phyloP scores from a whole-genome alignment of 2,888 invertebrate genomes.

The Lithophane leautieri region DNA sequence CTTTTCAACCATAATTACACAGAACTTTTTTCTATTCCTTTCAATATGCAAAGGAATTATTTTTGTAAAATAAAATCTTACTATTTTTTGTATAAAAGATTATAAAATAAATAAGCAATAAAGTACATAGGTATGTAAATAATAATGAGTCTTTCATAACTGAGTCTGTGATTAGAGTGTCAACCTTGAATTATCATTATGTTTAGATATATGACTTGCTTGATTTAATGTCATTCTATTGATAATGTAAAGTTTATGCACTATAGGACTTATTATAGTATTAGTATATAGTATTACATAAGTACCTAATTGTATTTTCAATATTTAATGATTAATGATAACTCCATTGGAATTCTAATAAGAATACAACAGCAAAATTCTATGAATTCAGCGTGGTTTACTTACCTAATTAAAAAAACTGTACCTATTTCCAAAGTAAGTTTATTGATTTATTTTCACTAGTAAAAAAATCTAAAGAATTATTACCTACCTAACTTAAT shows the following conservation, averaged over 20 bases:
- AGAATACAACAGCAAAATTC: background rate
- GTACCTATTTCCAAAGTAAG: background rate
- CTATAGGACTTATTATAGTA: no score
- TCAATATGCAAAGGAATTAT: background rate
- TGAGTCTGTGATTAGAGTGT: background rate
- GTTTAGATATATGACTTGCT: background rate
- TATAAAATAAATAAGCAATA: background rate
- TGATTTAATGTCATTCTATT: background rate
- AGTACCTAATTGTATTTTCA: background rate
- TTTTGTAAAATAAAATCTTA: no score
- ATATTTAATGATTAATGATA: background rate
- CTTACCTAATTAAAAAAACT: background rate
- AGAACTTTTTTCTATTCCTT: background rate
- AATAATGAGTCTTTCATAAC: background rate
- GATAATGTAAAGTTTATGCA: background rate
- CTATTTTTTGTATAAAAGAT: background rate
- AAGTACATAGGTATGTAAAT: background rate
- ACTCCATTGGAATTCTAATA: background rate
- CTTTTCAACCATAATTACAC: background rate
- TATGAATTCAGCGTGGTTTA: background rate
- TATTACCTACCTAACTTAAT: background rate
- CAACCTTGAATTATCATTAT: constrained; percentile 24
- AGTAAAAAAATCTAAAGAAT: background rate
- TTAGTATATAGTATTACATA: background rate
- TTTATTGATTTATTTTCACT: background rate